Conservation (phyloP, 1,140 invertebrate species). For the Pachyrhynchus sulphureomaculatus region DNA sequence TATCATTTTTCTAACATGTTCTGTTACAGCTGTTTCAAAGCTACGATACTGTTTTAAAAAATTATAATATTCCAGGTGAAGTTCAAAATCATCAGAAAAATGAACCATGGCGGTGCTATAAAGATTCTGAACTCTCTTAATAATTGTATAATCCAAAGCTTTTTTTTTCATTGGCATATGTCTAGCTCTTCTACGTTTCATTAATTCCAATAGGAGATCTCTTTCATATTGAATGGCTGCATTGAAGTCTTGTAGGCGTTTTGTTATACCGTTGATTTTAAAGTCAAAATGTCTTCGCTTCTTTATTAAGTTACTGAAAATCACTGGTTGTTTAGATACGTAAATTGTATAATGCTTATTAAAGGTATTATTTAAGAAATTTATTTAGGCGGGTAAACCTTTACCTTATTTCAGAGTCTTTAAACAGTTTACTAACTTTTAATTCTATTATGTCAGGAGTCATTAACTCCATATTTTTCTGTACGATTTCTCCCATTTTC, state of each 20-base stretch:
- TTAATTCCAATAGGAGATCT: constrained; percentile 31
- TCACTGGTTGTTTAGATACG: too few species aligned
- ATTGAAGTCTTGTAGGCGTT: constrained; percentile 36
- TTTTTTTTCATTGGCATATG: constrained; percentile 32
- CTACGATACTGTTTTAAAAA: constrained; percentile 36
- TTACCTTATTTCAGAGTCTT: constrained; percentile 31
- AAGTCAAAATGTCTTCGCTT: constrained; percentile 37
- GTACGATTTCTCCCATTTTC: constrained; percentile 35
- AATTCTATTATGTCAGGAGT: constrained; percentile 36
- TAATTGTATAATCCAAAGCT: constrained; percentile 37
- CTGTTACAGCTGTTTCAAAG: constrained; percentile 24
- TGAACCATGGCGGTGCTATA: constrained; percentile 38
- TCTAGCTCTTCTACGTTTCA: constrained; percentile 29
- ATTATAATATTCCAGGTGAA: constrained; percentile 37
- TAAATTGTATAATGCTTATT: too few species aligned
- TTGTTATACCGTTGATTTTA: constrained; percentile 37
- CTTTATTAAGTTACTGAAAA: constrained; percentile 31
- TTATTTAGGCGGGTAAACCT: too few species aligned
- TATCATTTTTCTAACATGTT: constrained; percentile 37
- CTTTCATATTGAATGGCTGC: constrained; percentile 39
- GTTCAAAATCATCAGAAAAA: constrained; percentile 35
- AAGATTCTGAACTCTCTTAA: constrained; percentile 35
- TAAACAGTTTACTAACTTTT: constrained; percentile 34
- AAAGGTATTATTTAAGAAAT: too few species aligned
- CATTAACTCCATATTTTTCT: constrained; percentile 35